Evolutionary conservation across 2,888 invertebrate genomes (phyloP).

Genomic region (Drosophila paramelanica): DNA sequence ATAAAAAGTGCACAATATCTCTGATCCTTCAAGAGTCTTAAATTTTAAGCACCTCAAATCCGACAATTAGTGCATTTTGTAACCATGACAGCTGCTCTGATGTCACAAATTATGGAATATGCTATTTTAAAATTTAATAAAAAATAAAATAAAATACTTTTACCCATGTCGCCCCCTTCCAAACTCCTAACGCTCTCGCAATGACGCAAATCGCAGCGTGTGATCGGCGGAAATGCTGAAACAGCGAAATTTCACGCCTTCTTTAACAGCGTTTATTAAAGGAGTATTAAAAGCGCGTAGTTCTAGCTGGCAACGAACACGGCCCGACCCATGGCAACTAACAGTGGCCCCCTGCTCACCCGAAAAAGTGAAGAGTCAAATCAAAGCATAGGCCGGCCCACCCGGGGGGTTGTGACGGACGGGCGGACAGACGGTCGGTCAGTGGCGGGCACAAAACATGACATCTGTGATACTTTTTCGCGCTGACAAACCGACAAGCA

Average conservation of each 20-base stretch:
- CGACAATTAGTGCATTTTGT: conserved; percentile 16
- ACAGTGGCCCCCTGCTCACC: conserved; percentile 37
- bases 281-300: conserved; percentile 54
- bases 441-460: conserved; percentile 49
- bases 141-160: conserved; percentile 27
- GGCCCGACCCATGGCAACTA: conserved; percentile 52
- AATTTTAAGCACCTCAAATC: not conserved
- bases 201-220: conserved; percentile 55
- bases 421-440: conserved; percentile 28
- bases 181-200: conserved; percentile 22
- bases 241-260: conserved; percentile 79
- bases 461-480: conserved; percentile 76
- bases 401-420: conserved; percentile 18
- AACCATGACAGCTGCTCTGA: conserved; percentile 41
- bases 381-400: conserved; percentile 56
- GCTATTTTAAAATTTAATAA: conserved; percentile 63
- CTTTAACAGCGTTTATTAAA: conserved; percentile 80
- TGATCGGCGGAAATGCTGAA: conserved; percentile 61
- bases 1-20: not conserved
- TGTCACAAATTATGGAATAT: conserved; percentile 55
- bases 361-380: conserved; percentile 72
- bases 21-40: conserved; percentile 1
- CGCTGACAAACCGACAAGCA: conserved; percentile 58
- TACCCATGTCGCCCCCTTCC: conserved; percentile 4
- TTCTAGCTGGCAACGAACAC: conserved; percentile 12